These are phyloP conservation scores for Keiferia lycopersicella DNA, from an alignment of 2,888 invertebrate species.

Conservation along the genomic window DNA sequence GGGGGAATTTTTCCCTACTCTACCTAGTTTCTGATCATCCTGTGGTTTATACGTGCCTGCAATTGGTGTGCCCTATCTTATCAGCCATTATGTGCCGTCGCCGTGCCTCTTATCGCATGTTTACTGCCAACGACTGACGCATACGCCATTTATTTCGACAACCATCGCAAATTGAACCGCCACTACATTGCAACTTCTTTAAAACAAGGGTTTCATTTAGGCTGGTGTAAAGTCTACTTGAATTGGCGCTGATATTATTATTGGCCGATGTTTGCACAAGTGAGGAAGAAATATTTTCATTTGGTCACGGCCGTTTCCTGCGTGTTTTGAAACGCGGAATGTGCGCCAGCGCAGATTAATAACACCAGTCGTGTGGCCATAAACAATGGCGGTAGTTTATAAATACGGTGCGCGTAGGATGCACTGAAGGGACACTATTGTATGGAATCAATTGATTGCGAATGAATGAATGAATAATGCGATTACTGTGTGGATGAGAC, in stretches of 20 bases:
- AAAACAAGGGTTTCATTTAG: neutral
- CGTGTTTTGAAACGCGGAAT: conserved; percentile 61
- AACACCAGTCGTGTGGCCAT: conserved; percentile 41
- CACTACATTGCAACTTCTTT: neutral
- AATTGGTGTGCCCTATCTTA: conserved; percentile 61
- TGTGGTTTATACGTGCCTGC: conserved; percentile 47
- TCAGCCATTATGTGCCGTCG: conserved; percentile 46
- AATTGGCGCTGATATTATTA: conserved; percentile 34
- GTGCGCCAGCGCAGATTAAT: conserved; percentile 49
- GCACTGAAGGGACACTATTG: conserved; percentile 23
- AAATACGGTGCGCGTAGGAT: conserved; percentile 41
- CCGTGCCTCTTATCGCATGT: conserved; percentile 51
- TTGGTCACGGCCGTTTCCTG: conserved; percentile 49
- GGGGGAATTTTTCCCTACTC: neutral
- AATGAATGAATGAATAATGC: conserved; percentile 15
- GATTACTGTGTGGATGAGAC: neutral
- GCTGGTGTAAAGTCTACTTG: conserved; percentile 24
- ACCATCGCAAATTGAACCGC: conserved; percentile 36
- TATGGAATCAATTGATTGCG: conserved; percentile 22
- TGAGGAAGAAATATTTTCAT: conserved; percentile 65
- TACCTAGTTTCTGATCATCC: conserved; percentile 33
- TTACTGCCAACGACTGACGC: conserved; percentile 48
- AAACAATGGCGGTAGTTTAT: conserved; percentile 59
- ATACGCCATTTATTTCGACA: conserved; percentile 31
- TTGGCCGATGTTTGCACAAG: conserved; percentile 54